Percentiles rank a stretch among this genome's conserved stretches.
These are phyloP conservation scores for Himalopsyche tibetana DNA, from an alignment of 2,888 invertebrate species.

Conservation along the genomic window DNA sequence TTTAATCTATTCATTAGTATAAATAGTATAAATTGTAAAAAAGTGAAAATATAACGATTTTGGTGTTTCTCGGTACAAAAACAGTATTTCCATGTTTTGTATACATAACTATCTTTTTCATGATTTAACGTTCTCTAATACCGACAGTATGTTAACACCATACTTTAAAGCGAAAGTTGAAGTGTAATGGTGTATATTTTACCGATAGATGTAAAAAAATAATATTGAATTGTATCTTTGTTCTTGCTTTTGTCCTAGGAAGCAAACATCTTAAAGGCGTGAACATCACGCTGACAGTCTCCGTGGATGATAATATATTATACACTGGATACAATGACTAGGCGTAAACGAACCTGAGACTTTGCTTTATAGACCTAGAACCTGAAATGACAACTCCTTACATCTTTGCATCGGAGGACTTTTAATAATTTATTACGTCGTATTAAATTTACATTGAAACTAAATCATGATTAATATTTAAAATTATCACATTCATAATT, in stretches of 20 bases:
- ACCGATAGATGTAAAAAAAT: neutral
- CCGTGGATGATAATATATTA: slow-evolving; percentile 17
- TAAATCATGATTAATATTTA: too few species aligned
- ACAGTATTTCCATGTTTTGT: too few species aligned
- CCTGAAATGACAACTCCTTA: neutral
- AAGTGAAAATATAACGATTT: too few species aligned
- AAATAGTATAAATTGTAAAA: too few species aligned
- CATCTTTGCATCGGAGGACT: neutral
- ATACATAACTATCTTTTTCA: too few species aligned
- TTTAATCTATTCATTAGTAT: too few species aligned
- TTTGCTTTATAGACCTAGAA: slow-evolving; percentile 48
- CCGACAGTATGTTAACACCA: too few species aligned
- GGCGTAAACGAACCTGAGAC: slow-evolving; percentile 16
- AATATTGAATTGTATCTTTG: neutral
- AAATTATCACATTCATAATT: too few species aligned
- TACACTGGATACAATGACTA: slow-evolving; percentile 51
- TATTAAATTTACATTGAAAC: neutral
- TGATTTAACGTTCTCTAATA: too few species aligned
- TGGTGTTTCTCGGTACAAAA: too few species aligned
- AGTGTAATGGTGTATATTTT: too few species aligned
- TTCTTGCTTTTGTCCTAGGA: neutral
- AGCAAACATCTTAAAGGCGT: neutral
- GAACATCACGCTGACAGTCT: slow-evolving; percentile 15
- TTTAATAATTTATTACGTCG: neutral
- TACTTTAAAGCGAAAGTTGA: too few species aligned